Evolutionary conservation across 2,113 vertebrate species (phyloP).

Genomic region (Cathartes aura): DNA sequence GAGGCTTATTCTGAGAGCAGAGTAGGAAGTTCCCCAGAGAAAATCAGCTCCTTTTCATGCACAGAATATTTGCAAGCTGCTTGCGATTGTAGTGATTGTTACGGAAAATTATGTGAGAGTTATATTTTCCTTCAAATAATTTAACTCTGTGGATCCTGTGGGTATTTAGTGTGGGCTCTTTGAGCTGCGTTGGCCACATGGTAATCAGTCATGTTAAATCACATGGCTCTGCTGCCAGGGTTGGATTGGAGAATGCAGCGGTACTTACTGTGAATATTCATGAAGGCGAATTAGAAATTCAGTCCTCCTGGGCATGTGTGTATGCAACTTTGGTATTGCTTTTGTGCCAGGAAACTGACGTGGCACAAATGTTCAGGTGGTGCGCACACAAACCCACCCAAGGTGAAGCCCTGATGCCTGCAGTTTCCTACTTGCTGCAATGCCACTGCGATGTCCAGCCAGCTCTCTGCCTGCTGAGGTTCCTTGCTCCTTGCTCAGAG

Average conservation of each 20-base stretch:
- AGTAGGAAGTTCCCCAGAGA: conserved; percentile 12
- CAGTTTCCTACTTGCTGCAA: not conserved
- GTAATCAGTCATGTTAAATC: conserved; percentile 29
- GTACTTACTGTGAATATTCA: conserved; percentile 33
- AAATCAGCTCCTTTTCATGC: conserved; percentile 8
- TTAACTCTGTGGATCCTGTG: conserved; percentile 42
- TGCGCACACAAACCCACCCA: not conserved
- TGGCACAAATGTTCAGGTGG: rapidly evolving
- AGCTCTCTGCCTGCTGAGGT: not conserved
- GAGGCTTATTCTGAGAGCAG: not conserved
- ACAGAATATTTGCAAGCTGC: conserved; percentile 35
- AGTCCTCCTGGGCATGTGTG: not conserved
- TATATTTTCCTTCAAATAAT: conserved; percentile 52
- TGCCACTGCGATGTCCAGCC: rapidly evolving
- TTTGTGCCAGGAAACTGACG: not conserved
- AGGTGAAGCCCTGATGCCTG: rapidly evolving
- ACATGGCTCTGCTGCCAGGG: conserved; percentile 12
- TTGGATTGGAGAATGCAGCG: not conserved
- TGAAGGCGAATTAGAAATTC: not conserved
- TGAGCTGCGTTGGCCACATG: conserved; percentile 2
- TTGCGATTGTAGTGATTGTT: not conserved
- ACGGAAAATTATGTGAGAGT: conserved; percentile 35
- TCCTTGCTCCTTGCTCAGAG: not conserved
- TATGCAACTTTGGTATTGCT: not conserved
- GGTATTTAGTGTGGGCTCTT: conserved; percentile 4